These are phyloP conservation scores for Drosophila kokeensis DNA, from an alignment of 2,888 invertebrate species.

Conservation along the genomic window DNA sequence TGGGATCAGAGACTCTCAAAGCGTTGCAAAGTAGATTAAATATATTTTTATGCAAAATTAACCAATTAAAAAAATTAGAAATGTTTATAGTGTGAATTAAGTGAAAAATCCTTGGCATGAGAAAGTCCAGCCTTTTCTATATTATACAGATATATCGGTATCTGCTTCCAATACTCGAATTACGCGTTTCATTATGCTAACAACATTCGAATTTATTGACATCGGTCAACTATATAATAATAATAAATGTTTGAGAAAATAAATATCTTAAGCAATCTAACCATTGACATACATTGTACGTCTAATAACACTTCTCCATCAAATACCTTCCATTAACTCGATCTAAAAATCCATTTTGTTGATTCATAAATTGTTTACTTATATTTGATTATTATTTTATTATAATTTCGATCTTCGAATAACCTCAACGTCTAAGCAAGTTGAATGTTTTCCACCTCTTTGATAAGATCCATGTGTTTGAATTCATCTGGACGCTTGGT, in stretches of 20 bases:
- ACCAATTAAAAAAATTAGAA: neutral
- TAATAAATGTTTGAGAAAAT: neutral
- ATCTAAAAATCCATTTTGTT: too few species aligned
- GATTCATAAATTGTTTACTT: neutral
- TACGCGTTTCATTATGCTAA: neutral
- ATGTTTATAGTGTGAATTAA: neutral
- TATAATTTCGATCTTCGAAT: slow-evolving; percentile 6
- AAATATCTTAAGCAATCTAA: neutral
- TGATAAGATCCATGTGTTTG: slow-evolving; percentile 92
- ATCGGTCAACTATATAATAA: neutral
- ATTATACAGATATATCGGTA: neutral
- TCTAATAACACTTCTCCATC: neutral
- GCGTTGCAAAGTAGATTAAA: neutral
- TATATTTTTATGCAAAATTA: neutral
- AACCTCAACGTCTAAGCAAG: slow-evolving; percentile 69
- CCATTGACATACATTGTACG: neutral
- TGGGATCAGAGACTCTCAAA: neutral
- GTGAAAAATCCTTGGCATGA: neutral
- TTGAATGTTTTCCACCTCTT: slow-evolving; percentile 89
- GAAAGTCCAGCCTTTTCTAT: neutral
- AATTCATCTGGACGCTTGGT: slow-evolving; percentile 90
- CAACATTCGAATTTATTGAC: neutral
- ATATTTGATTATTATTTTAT: slow-evolving; percentile 9
- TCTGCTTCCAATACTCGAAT: neutral
- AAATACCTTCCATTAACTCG: neutral